Evolutionary conservation across 1,140 invertebrate species (phyloP).

Genomic region (Lineus longissimus): DNA sequence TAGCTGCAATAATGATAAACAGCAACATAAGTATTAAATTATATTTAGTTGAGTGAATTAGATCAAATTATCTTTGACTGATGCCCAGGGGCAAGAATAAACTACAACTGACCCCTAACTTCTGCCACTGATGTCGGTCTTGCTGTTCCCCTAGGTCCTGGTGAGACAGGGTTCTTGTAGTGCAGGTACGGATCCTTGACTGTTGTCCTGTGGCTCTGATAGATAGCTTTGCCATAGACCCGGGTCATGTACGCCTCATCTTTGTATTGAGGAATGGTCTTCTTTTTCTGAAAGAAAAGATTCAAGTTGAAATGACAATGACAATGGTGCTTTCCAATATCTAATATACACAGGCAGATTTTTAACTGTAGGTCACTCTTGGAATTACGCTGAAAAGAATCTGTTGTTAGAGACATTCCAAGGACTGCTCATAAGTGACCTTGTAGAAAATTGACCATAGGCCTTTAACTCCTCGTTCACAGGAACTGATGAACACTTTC

Average conservation of each 20-base stretch:
- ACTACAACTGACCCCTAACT: not conserved
- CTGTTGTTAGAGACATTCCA: too few species aligned
- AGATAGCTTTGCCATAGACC: constrained; percentile 43
- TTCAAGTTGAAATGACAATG: too few species aligned
- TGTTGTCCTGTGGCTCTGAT: constrained; percentile 43
- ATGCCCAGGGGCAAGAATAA: too few species aligned
- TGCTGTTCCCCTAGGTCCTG: not conserved
- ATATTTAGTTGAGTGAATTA: not conserved
- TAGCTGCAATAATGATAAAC: constrained; percentile 13
- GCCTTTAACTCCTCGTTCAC: too few species aligned
- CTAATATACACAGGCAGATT: too few species aligned
- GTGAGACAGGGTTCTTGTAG: constrained; percentile 32
- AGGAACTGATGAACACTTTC: too few species aligned
- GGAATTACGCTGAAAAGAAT: too few species aligned
- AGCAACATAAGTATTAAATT: constrained; percentile 9
- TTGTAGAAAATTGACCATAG: too few species aligned
- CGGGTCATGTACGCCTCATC: constrained; percentile 36
- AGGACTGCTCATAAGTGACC: too few species aligned
- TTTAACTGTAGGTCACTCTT: too few species aligned
- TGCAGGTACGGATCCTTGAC: constrained; percentile 43
- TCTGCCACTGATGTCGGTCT: not conserved
- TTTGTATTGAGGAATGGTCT: constrained; percentile 21
- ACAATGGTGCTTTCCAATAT: too few species aligned
- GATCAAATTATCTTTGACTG: too few species aligned
- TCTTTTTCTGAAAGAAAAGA: not conserved